A percentile compares a stretch with the other conserved stretches of the same genome.
These are phyloP conservation scores for Chitala chitala DNA, from an alignment of 2,113 vertebrate species.

Conservation along the genomic window DNA sequence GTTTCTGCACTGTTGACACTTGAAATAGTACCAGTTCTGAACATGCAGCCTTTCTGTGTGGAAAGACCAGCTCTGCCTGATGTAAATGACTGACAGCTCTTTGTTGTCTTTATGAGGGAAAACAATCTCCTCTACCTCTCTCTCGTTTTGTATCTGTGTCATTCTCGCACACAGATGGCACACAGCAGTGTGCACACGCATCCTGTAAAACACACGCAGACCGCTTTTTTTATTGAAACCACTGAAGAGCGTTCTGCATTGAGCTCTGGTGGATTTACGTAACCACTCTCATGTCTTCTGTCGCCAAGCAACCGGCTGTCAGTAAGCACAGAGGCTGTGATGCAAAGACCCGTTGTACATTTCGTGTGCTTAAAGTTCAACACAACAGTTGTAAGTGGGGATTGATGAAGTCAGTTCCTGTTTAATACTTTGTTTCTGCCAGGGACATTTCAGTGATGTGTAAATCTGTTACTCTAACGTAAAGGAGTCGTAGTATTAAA, in stretches of 20 bases:
- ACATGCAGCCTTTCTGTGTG: neutral
- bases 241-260: neutral
- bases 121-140: neutral
- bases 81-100: neutral
- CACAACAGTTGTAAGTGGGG: neutral
- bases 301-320: conserved; percentile 26
- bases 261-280: neutral
- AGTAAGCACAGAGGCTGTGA: neutral
- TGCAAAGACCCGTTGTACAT: neutral
- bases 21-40: neutral
- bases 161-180: neutral
- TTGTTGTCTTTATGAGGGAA: neutral
- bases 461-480: neutral
- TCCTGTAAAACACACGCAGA: neutral
- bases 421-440: neutral
- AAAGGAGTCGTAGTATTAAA: no score
- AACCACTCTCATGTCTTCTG: neutral
- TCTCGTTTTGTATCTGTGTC: neutral
- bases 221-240: neutral
- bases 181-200: neutral
- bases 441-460: neutral
- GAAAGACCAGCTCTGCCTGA: neutral
- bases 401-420: neutral
- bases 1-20: neutral
- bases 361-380: neutral